These are phyloP conservation scores for Carollia perspicillata DNA, from an alignment of 2,113 vertebrate species.

Conservation along the genomic window DNA sequence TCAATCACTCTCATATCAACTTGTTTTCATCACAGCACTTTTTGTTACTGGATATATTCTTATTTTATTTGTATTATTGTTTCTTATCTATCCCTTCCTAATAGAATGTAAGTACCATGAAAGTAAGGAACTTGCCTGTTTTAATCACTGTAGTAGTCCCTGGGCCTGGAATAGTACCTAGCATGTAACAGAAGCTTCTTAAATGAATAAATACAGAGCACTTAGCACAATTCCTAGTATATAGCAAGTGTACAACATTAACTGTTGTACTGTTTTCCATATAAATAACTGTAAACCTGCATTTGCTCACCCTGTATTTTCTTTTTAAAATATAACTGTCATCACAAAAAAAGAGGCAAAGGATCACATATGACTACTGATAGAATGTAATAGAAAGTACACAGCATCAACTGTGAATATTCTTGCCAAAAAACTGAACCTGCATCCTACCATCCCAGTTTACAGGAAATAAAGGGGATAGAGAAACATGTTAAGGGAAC, in stretches of 20 bases:
- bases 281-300: too few species aligned
- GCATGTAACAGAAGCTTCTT: neutral
- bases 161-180: neutral
- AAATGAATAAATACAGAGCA: neutral
- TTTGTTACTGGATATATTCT: conserved; percentile 16
- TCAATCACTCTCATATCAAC: neutral
- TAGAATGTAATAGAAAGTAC: neutral
- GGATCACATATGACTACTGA: neutral
- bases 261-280: neutral
- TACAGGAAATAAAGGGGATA: neutral
- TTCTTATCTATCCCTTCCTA: neutral
- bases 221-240: neutral
- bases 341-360: neutral
- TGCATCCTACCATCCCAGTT: neutral
- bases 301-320: neutral
- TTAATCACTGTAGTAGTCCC: neutral
- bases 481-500: neutral
- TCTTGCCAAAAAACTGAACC: neutral
- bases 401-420: neutral
- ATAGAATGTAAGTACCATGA: neutral
- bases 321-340: neutral
- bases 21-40: conserved; percentile 17
- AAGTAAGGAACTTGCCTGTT: neutral
- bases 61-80: conserved; percentile 17
- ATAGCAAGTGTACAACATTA: neutral